Evolutionary conservation across 2,888 invertebrate species (phyloP).

Genomic region (Artemia sinica): DNA sequence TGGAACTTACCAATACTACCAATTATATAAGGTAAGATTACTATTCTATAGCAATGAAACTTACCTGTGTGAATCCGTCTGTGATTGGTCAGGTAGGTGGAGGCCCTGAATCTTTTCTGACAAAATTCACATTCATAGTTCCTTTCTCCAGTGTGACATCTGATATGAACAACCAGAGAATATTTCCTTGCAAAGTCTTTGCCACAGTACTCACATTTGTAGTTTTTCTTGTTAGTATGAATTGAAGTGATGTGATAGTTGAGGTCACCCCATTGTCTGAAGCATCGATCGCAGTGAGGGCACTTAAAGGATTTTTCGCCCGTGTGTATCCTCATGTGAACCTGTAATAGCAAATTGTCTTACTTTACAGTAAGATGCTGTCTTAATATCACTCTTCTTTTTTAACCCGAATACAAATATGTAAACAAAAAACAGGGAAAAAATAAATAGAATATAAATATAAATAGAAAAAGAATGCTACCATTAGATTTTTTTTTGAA

Average conservation of each 20-base stretch:
- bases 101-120: slow-evolving; percentile 62
- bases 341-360: slow-evolving; percentile 35
- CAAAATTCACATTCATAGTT: slow-evolving; percentile 74
- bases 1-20: no score
- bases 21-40: no score
- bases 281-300: slow-evolving; percentile 54
- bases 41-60: neutral
- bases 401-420: no score
- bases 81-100: slow-evolving; percentile 66
- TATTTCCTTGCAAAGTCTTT: slow-evolving; percentile 76
- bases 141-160: slow-evolving; percentile 69
- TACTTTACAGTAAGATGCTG: no score
- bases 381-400: no score
- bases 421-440: no score
- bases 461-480: no score
- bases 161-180: slow-evolving; percentile 61
- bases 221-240: slow-evolving; percentile 59
- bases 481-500: no score
- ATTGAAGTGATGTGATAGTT: slow-evolving; percentile 68
- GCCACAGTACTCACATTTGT: slow-evolving; percentile 69
- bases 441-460: no score
- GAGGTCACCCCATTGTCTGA: slow-evolving; percentile 72
- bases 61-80: slow-evolving; percentile 64
- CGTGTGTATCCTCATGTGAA: slow-evolving; percentile 60
- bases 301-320: slow-evolving; percentile 72